Base-by-base conservation (phyloP, 2,888 invertebrate species). In the Scaptomyza reducta region DNA sequence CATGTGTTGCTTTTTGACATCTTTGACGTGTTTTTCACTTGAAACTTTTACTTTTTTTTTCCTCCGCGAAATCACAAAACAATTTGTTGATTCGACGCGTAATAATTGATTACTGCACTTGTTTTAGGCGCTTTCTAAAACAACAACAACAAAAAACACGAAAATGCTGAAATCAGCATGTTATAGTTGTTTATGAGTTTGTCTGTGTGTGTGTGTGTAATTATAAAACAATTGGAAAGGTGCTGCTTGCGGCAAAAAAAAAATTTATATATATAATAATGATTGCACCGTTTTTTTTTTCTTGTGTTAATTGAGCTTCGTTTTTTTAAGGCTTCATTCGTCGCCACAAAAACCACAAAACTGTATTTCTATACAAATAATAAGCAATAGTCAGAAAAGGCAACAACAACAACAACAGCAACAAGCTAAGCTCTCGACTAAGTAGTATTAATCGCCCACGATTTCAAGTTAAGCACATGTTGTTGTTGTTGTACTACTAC, bases 21-120 rank as follows among this genome's bases (percentile, higher is more conserved):
- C 45, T 47, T 41, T 47, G 33, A 45, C 40, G 18, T 55, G n/a
- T n/a, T n/a, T 47, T 53, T 51, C 35, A 65, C 41, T 56, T 51
- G 22, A 14, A 62, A 77, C 77, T 77, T 77, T 77, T 80, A 77
- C 77, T 80, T 80, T 76, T 71, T 49, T 38, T 6, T 44, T 62
- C 61, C 58, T 46, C 33, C 33, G 33, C 55, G 40, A 16, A 44
- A 46, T 47, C 56, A 57, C 49, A 45, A 58, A 61, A 67, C 76
- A 75, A 72, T 72, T 60, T 69, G 69, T 76, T 62, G 57, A 75
- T 75, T 68, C 64, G 65, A 78, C 73, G 70, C 84, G 67, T 84
- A 79, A 82, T 84, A 84, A 82, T 81, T 82, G 79, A 82, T 77
- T 75, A 70, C 69, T 85, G 81, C 81, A 82, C 85, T 84, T 82